These are phyloP conservation scores for Himalopsyche tibetana DNA, from an alignment of 2,888 invertebrate genomes.

Conservation along the genomic window DNA sequence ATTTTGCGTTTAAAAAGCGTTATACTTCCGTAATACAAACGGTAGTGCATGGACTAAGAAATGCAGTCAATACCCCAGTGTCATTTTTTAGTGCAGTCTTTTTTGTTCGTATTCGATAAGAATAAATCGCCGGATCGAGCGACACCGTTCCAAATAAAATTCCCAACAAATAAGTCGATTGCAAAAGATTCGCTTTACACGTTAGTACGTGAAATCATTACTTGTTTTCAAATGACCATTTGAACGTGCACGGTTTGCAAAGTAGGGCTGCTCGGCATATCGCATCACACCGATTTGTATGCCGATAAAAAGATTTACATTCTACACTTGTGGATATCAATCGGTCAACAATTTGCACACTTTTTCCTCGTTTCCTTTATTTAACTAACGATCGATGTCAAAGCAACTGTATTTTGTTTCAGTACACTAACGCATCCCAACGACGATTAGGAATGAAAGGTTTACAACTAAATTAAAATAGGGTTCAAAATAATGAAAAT, in stretches of 20 bases:
- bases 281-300: background rate
- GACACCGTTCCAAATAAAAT: background rate
- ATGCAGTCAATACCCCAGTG: conserved; percentile 6
- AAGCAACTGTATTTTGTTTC: too few relatives aligned
- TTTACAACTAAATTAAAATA: too few relatives aligned
- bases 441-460: too few relatives aligned
- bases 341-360: too few relatives aligned
- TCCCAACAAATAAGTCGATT: conserved; percentile 31
- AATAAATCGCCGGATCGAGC: background rate
- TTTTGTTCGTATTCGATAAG: background rate
- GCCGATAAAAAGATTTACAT: too few relatives aligned
- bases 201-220: conserved; percentile 25
- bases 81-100: background rate
- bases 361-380: too few relatives aligned
- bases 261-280: background rate
- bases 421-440: too few relatives aligned
- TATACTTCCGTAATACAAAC: background rate
- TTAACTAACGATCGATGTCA: too few relatives aligned
- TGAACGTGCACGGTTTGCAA: background rate
- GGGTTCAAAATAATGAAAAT: too few relatives aligned
- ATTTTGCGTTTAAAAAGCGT: background rate
- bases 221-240: conserved; percentile 23
- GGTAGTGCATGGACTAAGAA: background rate
- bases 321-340: too few relatives aligned
- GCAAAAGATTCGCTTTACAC: conserved; percentile 2